phyloP scores from a whole-genome alignment of 2,797 vertebrate genomes.

The Psittacula derbiana region DNA sequence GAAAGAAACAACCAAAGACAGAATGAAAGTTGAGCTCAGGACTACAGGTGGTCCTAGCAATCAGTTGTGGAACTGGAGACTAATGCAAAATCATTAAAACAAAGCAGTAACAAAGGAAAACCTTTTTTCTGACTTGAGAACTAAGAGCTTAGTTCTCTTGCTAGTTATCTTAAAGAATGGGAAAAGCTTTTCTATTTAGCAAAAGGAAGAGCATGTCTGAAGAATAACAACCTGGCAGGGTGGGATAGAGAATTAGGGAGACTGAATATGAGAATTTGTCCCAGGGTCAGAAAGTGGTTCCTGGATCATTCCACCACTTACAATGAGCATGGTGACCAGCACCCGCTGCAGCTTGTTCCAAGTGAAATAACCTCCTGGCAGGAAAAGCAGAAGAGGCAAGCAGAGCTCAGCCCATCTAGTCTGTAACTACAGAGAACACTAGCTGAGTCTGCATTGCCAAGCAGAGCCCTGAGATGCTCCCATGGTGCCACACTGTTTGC shows the following conservation, averaged over 20 bases:
- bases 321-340: fast-evolving
- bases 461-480: background rate
- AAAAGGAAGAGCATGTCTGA: background rate
- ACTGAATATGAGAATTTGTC: background rate
- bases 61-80: background rate
- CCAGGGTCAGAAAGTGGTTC: background rate
- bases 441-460: background rate
- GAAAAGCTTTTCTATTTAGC: background rate
- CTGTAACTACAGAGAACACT: background rate
- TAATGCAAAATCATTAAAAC: background rate
- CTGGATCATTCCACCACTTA: background rate
- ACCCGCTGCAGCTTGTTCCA: background rate
- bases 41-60: background rate
- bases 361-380: background rate
- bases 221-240: background rate
- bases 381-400: background rate
- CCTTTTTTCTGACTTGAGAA: background rate
- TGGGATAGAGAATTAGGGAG: background rate
- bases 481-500: background rate
- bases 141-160: background rate
- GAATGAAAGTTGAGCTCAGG: background rate
- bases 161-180: background rate
- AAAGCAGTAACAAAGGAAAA: background rate
- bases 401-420: background rate
- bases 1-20: background rate